These are phyloP conservation scores for Apamea monoglypha DNA, from an alignment of 2,888 invertebrate species.

Conservation along the genomic window DNA sequence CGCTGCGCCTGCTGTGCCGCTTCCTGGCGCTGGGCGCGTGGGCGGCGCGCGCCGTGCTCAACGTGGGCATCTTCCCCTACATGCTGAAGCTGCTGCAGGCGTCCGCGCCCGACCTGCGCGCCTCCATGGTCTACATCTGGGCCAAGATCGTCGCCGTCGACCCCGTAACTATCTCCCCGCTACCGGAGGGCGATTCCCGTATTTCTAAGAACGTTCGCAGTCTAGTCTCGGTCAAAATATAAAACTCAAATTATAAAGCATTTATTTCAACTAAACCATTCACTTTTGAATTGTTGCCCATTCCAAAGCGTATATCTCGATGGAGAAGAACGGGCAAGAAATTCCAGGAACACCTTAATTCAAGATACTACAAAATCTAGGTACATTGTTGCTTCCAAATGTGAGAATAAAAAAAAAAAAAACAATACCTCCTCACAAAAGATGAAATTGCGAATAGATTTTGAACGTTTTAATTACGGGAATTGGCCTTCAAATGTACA, in stretches of 20 bases:
- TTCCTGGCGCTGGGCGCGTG: slow-evolving; percentile 97
- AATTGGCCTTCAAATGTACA: background rate
- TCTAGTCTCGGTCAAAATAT: background rate
- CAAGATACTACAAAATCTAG: background rate
- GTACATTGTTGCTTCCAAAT: background rate
- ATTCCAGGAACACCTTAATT: background rate
- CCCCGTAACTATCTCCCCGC: slow-evolving; percentile 85
- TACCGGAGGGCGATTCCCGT: background rate
- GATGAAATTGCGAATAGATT: background rate
- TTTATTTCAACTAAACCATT: background rate
- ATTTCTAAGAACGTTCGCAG: background rate
- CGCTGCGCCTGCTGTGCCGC: slow-evolving; percentile 97
- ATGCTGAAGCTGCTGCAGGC: slow-evolving; percentile 99
- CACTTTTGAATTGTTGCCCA: background rate
- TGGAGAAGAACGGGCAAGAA: background rate
- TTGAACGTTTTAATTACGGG: background rate
- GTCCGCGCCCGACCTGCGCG: slow-evolving; percentile 97
- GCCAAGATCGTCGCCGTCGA: slow-evolving; percentile 99
- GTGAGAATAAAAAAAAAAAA: background rate
- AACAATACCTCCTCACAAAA: background rate
- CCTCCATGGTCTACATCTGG: slow-evolving; percentile 99
- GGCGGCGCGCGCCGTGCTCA: slow-evolving; percentile 98
- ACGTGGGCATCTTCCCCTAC: slow-evolving; percentile 99
- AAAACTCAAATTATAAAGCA: background rate
- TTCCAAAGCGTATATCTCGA: background rate